Conservation (phyloP, 2,888 invertebrate genomes). For the Galerucella pusilla region DNA sequence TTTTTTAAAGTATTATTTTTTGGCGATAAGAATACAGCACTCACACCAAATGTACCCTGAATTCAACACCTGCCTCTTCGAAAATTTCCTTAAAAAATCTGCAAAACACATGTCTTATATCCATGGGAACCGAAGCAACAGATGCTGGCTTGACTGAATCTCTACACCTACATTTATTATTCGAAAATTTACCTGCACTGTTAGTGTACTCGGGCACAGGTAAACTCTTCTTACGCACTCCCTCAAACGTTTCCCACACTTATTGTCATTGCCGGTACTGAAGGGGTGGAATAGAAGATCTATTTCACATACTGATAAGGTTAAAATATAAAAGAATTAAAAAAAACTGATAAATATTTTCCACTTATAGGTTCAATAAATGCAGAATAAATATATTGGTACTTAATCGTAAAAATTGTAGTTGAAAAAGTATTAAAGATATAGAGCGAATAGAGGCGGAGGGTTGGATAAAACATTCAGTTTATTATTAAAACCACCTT, state of each 20-base stretch:
- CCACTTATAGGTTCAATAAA: neutral
- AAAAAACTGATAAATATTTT: neutral
- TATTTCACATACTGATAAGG: neutral
- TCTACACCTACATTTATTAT: slow-evolving; percentile 55
- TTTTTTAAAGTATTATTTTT: slow-evolving; percentile 27
- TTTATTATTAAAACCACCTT: too few species aligned
- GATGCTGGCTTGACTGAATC: slow-evolving; percentile 54
- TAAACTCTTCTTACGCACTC: slow-evolving; percentile 45
- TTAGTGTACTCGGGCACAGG: slow-evolving; percentile 52
- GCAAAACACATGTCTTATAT: slow-evolving; percentile 58
- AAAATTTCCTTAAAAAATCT: slow-evolving; percentile 56
- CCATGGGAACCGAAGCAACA: slow-evolving; percentile 57
- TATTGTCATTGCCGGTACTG: slow-evolving; percentile 29
- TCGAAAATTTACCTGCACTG: slow-evolving; percentile 53
- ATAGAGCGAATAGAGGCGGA: too few species aligned
- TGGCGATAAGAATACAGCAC: slow-evolving; percentile 40
- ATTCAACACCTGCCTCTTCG: slow-evolving; percentile 56
- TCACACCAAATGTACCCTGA: slow-evolving; percentile 42
- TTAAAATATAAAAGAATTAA: neutral
- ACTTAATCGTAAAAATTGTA: too few species aligned
- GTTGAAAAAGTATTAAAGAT: too few species aligned
- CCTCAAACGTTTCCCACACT: slow-evolving; percentile 45
- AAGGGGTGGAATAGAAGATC: neutral
- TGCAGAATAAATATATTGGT: neutral
- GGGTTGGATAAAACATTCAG: too few species aligned